Evolutionary conservation across 2,113 vertebrate species (phyloP).

Genomic region (Microcebus tavaratra): DNA sequence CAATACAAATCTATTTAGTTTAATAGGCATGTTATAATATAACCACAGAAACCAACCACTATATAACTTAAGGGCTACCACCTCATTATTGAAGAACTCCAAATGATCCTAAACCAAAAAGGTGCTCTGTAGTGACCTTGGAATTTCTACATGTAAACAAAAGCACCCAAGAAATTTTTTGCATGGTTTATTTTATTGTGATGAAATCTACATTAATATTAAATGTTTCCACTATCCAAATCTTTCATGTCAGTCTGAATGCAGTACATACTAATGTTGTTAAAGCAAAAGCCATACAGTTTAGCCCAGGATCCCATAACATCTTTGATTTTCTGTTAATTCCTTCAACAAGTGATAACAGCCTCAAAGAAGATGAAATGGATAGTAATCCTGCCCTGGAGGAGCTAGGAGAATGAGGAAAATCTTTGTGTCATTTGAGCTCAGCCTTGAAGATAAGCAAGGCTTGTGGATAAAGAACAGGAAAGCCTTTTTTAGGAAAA

Average conservation of each 20-base stretch:
- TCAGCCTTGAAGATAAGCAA: not conserved
- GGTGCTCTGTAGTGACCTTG: not conserved
- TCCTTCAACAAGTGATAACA: not conserved
- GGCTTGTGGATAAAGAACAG: not conserved
- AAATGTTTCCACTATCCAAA: not conserved
- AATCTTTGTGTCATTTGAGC: not conserved
- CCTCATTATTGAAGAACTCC: not conserved
- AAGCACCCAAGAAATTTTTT: not conserved
- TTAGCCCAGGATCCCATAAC: not conserved
- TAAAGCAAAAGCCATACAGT: not conserved
- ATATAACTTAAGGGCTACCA: not conserved
- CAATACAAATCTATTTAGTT: not conserved
- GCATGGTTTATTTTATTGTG: not conserved
- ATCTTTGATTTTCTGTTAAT: not conserved
- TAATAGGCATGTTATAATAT: not conserved
- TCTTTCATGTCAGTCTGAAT: not conserved
- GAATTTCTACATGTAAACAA: not conserved
- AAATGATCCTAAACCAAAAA: not conserved
- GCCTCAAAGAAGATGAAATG: not conserved
- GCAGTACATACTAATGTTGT: not conserved
- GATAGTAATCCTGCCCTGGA: not conserved
- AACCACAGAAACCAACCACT: not conserved
- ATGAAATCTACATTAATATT: not conserved
- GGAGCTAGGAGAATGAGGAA: not conserved
- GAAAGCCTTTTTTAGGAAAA: not conserved